Evolutionary conservation across 2,888 invertebrate species (phyloP).

Genomic region (Nemurella pictetii): DNA sequence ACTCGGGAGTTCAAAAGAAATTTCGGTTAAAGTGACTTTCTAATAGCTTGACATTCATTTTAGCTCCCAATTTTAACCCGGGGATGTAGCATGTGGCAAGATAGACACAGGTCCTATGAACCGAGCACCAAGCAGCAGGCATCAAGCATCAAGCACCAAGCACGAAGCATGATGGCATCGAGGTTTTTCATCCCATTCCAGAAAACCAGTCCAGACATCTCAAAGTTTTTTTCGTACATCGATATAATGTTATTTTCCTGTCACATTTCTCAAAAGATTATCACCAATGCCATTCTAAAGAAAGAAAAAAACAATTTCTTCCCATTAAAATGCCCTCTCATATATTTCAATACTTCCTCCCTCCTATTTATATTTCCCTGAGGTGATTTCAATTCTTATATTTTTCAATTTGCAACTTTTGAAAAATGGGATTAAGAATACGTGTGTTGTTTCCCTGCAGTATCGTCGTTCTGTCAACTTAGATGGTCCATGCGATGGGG

Average conservation of each 20-base stretch:
- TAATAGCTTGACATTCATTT: too few relatives aligned
- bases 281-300: neutral
- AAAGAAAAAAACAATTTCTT: neutral
- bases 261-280: neutral
- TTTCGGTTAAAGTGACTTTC: too few relatives aligned
- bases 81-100: too few relatives aligned
- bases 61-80: too few relatives aligned
- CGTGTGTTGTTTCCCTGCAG: neutral
- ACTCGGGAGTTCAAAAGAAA: too few relatives aligned
- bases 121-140: too few relatives aligned
- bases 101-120: too few relatives aligned
- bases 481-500: neutral
- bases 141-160: too few relatives aligned
- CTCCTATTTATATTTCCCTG: conserved; percentile 10
- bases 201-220: too few relatives aligned
- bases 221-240: too few relatives aligned
- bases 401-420: conserved; percentile 27
- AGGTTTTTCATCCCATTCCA: too few relatives aligned
- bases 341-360: conserved; percentile 19
- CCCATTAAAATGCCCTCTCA: neutral
- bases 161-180: too few relatives aligned
- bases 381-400: conserved; percentile 30
- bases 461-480: conserved; percentile 2
- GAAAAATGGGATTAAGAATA: conserved; percentile 22
- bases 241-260: neutral